A percentile compares a stretch with the other conserved stretches of the same genome.
Conservation (phyloP, 2,113 vertebrate genomes). For the Uropsilus gracilis region DNA sequence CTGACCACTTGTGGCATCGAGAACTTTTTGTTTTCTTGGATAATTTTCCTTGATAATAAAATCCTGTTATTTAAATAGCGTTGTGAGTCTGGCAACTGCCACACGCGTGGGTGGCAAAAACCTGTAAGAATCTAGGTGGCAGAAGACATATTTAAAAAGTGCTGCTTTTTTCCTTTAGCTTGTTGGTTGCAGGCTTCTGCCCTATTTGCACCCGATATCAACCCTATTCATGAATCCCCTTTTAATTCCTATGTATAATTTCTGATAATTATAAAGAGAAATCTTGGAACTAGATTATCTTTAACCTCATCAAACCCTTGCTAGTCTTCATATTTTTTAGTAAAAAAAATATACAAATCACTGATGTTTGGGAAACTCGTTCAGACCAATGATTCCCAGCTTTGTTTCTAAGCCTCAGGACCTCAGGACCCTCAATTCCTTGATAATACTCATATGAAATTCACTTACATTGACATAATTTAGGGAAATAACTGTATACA, state of each 20-base stretch:
- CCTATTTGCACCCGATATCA: no score
- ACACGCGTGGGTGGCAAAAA: no score
- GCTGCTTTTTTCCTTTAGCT: no score
- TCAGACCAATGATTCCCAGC: not conserved
- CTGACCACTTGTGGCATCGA: no score
- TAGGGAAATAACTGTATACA: not conserved
- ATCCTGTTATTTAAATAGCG: no score
- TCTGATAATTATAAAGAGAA: not conserved
- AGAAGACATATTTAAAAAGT: no score
- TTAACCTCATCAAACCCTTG: not conserved
- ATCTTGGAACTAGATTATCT: not conserved
- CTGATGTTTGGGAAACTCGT: not conserved
- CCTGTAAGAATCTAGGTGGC: no score
- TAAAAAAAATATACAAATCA: not conserved
- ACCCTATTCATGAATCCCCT: not conserved
- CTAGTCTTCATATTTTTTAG: slow-evolving; percentile 23
- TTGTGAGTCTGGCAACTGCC: no score
- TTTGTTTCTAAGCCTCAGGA: not conserved
- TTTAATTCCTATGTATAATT: not conserved
- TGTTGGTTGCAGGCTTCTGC: no score
- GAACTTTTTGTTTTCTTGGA: no score
- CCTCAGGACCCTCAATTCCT: not conserved
- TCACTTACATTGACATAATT: not conserved
- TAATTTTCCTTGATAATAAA: no score
- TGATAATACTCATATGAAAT: slow-evolving; percentile 23